These are phyloP conservation scores for Lerema accius DNA, from an alignment of 1,140 invertebrate species.

Conservation along the genomic window DNA sequence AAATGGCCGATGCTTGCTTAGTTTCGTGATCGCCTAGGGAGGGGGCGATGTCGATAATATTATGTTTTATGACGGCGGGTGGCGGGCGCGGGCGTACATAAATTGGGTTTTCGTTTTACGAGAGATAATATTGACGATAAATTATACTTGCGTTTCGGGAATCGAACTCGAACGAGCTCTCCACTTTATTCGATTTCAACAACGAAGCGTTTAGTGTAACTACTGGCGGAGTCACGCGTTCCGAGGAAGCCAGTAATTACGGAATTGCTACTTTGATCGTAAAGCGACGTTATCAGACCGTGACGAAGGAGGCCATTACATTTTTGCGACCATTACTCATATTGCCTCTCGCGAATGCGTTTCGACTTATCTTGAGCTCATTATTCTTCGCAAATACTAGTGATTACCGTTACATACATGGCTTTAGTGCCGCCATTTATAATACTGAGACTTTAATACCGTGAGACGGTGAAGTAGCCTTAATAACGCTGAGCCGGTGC, in stretches of 20 bases:
- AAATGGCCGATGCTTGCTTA: slow-evolving; percentile 80
- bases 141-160: slow-evolving; percentile 66
- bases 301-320: slow-evolving; percentile 48
- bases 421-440: slow-evolving; percentile 35
- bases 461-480: slow-evolving; percentile 25
- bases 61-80: slow-evolving; percentile 74
- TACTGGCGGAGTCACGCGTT: slow-evolving; percentile 37
- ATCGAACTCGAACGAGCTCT: slow-evolving; percentile 51
- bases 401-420: slow-evolving; percentile 40
- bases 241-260: slow-evolving; percentile 58
- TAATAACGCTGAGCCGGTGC: slow-evolving; percentile 24
- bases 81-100: slow-evolving; percentile 63
- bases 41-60: slow-evolving; percentile 79
- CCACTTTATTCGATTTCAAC: slow-evolving; percentile 33
- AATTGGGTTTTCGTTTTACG: slow-evolving; percentile 78
- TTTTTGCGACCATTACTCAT: slow-evolving; percentile 47
- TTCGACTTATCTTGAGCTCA: slow-evolving; percentile 44
- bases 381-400: slow-evolving; percentile 47
- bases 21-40: slow-evolving; percentile 80
- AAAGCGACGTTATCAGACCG: slow-evolving; percentile 60
- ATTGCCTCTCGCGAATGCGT: slow-evolving; percentile 33
- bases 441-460: slow-evolving; percentile 37
- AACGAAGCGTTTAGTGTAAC: slow-evolving; percentile 23
- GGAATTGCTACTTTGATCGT: slow-evolving; percentile 55
- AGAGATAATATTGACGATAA: slow-evolving; percentile 72